phyloP scores from a whole-genome alignment of 1,140 invertebrate genomes.

The Hylyphantes graminicola region DNA sequence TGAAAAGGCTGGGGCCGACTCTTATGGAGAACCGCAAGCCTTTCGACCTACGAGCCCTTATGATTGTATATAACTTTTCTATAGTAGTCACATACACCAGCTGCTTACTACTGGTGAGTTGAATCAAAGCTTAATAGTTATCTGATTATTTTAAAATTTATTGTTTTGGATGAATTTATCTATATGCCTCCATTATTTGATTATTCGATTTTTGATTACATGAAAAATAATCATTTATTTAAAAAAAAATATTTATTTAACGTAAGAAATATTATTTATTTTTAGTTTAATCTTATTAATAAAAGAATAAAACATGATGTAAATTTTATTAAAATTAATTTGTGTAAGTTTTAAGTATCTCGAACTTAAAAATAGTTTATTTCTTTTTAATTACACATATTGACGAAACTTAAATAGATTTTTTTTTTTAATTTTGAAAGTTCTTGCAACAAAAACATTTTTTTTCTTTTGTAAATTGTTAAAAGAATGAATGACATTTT shows the following conservation, averaged over 20 bases:
- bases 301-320: too few species aligned
- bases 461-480: too few species aligned
- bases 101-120: slow-evolving; percentile 35
- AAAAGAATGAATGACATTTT: too few species aligned
- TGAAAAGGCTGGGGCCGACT: slow-evolving; percentile 82
- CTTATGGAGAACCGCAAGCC: slow-evolving; percentile 88
- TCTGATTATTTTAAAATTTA: background rate
- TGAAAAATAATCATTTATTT: background rate
- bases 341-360: too few species aligned
- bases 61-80: slow-evolving; percentile 81
- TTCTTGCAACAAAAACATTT: too few species aligned
- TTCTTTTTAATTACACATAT: too few species aligned
- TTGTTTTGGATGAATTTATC: background rate
- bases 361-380: too few species aligned
- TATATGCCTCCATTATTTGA: background rate
- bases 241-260: background rate
- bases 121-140: background rate
- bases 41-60: slow-evolving; percentile 79
- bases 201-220: too few species aligned
- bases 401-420: too few species aligned
- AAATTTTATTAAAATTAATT: too few species aligned
- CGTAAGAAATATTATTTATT: background rate
- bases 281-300: too few species aligned
- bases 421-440: too few species aligned
- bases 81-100: slow-evolving; percentile 28